Evolutionary conservation across 2,113 vertebrate genomes (phyloP).

Genomic region (Trogon melanurus): DNA sequence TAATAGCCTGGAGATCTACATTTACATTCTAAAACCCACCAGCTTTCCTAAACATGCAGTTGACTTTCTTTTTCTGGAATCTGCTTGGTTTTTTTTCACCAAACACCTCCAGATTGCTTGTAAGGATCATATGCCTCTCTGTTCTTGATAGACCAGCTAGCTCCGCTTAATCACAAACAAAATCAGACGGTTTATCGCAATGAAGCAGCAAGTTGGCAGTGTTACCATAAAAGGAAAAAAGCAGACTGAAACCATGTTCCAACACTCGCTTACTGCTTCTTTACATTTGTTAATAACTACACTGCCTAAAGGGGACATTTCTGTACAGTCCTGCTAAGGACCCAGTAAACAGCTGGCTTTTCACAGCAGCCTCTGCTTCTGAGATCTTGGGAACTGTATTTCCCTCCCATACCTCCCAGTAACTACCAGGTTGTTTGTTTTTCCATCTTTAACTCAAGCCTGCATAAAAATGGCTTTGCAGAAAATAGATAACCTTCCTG

Average conservation of each 20-base stretch:
- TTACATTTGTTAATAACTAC: constrained; percentile 47
- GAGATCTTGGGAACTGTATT: constrained; percentile 22
- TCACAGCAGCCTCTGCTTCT: constrained; percentile 22
- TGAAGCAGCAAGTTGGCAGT: constrained; percentile 55
- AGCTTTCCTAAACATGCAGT: neutral
- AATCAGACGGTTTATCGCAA: constrained; percentile 65
- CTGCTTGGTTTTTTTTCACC: neutral
- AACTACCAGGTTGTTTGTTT: constrained; percentile 49
- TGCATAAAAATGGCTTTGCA: constrained; percentile 13
- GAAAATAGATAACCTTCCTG: constrained; percentile 26
- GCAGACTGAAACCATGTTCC: neutral
- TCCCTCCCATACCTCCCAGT: constrained; percentile 10
- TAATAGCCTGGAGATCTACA: neutral
- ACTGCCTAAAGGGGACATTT: constrained; percentile 34
- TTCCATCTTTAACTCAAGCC: constrained; percentile 41
- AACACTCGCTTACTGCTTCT: constrained; percentile 8
- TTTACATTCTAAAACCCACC: neutral
- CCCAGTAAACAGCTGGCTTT: constrained; percentile 6
- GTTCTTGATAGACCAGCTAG: constrained; percentile 48
- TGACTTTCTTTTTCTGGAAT: neutral
- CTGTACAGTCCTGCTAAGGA: constrained; percentile 17
- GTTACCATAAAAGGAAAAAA: constrained; percentile 82
- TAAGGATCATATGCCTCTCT: neutral
- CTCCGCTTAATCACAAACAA: constrained; percentile 67
- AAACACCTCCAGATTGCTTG: neutral